Evolutionary conservation across 2,113 vertebrate genomes (phyloP), one percentile per base, ranked within the genome.

Genomic region (Hipposideros armiger): DNA sequence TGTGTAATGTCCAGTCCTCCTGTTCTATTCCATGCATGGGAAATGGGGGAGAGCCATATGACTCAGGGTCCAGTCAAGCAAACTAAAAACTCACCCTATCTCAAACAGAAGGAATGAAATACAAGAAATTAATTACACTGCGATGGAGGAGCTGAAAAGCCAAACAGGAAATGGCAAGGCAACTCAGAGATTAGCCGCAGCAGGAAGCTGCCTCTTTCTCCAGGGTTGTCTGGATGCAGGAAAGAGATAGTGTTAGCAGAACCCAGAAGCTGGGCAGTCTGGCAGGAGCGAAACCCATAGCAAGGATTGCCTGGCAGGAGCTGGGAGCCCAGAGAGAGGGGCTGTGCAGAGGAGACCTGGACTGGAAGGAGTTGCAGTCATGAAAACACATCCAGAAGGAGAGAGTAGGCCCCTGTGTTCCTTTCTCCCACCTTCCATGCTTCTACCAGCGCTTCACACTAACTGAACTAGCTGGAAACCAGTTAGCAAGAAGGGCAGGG

Each of bases 91-190:
- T 77, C 5, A 78, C 70, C 20, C 24, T 36, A 58, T 80, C 82
- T 58, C 47, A 95, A 87, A 94, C n/a, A 80, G 58, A 95, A 76
- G 50, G 47, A 84, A 85, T 19, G 42, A 64, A 90, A 72, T 81
- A 52, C 32, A 64, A 92, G 22, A 87, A 74, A 89, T 83, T 62
- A 64, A 89, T 78, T 74, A 47, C 20, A 24, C 56, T 66, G 36
- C 28, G 42, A 67, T 64, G 56, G 58, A 97, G 40, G 40, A 81
- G 47, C 40, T 95, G 32, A 93, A 42, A 81, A 58, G 36, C 36
- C 85, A 62, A 81, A 54, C 30, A 84, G 69, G 70, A 78, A 47
- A 42, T 76, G 50, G 36, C 56, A 78, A 78, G 40, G 42, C 47
- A 42, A 36, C 19, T 17, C 32, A 78, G 56, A 89, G 62, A 64